These are phyloP conservation scores for Stenoptilia bipunctidactyla DNA, from an alignment of 2,888 invertebrate species.

Conservation along the genomic window DNA sequence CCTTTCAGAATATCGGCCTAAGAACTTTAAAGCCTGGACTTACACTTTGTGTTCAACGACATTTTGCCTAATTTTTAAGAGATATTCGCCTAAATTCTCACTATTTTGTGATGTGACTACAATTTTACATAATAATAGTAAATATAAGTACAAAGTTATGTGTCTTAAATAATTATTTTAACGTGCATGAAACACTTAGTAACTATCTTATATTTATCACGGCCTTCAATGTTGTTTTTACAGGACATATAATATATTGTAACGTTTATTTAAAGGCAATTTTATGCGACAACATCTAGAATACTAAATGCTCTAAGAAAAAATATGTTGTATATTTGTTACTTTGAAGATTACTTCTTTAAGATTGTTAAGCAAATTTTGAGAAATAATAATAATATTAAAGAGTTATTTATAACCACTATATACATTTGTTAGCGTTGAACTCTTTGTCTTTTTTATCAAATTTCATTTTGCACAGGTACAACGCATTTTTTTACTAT, in stretches of 20 bases:
- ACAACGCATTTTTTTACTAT: slow-evolving; percentile 2
- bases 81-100: slow-evolving; percentile 4
- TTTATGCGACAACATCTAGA: slow-evolving; percentile 2
- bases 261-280: slow-evolving; percentile 10
- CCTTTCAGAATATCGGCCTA: no score
- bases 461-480: no score
- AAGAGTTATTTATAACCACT: no score
- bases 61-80: slow-evolving; percentile 3
- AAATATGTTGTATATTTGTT: slow-evolving; percentile 3
- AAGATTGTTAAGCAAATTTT: not conserved
- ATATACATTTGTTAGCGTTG: no score
- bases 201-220: slow-evolving; percentile 51
- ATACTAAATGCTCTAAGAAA: not conserved
- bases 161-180: slow-evolving; percentile 33
- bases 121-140: slow-evolving; percentile 23
- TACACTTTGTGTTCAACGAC: no score
- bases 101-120: slow-evolving; percentile 20
- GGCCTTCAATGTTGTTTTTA: slow-evolving; percentile 36
- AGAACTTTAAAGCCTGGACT: slow-evolving; percentile 11
- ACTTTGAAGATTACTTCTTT: slow-evolving; percentile 3
- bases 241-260: not conserved
- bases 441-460: no score
- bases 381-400: not conserved
- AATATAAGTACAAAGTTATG: slow-evolving; percentile 20
- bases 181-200: slow-evolving; percentile 41